Conservation (phyloP, 2,113 vertebrate species). For the Erythrocebus patas region DNA sequence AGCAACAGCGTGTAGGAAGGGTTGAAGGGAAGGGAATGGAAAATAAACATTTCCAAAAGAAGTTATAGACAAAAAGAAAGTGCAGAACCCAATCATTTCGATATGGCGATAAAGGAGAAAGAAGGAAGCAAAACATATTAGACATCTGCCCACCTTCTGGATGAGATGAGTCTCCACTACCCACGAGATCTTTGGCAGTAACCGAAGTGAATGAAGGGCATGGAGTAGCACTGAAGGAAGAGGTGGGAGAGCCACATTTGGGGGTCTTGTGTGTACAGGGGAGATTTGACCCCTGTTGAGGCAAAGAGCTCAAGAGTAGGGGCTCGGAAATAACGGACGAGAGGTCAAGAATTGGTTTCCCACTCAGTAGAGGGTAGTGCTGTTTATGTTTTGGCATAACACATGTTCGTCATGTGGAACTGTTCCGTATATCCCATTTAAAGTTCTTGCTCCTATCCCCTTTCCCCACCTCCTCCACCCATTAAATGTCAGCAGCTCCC, state of each 20-base stretch:
- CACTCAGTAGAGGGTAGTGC: background rate
- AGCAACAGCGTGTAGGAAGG: accelerated
- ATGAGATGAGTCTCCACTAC: no score
- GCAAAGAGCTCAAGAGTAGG: background rate
- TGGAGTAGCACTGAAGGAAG: background rate
- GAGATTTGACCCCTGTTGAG: background rate
- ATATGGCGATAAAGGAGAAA: background rate
- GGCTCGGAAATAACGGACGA: background rate
- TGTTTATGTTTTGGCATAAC: background rate
- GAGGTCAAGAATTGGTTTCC: background rate
- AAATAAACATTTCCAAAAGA: background rate
- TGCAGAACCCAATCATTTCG: background rate
- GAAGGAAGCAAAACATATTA: background rate
- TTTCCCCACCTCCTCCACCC: background rate
- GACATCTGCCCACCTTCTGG: background rate
- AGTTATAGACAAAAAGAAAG: background rate
- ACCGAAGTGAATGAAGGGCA: no score
- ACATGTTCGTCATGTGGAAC: background rate
- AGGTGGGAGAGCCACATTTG: background rate
- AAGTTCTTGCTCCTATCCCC: background rate
- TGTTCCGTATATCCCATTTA: background rate
- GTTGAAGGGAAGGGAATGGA: background rate
- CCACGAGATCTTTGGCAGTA: background rate
- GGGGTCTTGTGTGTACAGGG: no score
- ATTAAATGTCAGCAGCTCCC: background rate